These are phyloP conservation scores for Oscheius myriophilus DNA, from an alignment of 2,888 invertebrate genomes.

Conservation along the genomic window DNA sequence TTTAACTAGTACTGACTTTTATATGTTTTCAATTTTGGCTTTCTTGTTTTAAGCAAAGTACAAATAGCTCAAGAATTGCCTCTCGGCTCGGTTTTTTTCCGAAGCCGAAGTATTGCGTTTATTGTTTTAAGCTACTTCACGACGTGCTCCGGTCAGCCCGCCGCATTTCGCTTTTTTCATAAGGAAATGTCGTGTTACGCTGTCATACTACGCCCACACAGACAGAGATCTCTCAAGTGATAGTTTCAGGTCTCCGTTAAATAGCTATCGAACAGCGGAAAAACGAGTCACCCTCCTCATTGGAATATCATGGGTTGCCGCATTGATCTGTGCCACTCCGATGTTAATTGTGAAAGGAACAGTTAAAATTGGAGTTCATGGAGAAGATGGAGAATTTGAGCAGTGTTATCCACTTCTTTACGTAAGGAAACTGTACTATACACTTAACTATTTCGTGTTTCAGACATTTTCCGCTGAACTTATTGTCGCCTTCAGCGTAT, in stretches of 20 bases:
- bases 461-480: slow-evolving; percentile 43
- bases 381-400: slow-evolving; percentile 36
- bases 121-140: background rate
- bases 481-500: slow-evolving; percentile 55
- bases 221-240: background rate
- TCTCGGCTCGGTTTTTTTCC: background rate
- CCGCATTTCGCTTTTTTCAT: too few relatives aligned
- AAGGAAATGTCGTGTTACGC: too few relatives aligned
- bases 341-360: slow-evolving; percentile 54
- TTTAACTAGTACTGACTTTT: too few relatives aligned
- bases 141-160: too few relatives aligned
- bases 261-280: slow-evolving; percentile 57
- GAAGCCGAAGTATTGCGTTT: background rate
- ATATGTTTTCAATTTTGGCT: too few relatives aligned
- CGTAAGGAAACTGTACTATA: too few relatives aligned
- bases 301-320: slow-evolving; percentile 52
- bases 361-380: slow-evolving; percentile 36
- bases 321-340: slow-evolving; percentile 57
- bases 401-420: slow-evolving; percentile 58
- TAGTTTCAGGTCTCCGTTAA: slow-evolving; percentile 59
- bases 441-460: slow-evolving; percentile 4
- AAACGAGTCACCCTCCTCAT: slow-evolving; percentile 57
- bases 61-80: too few relatives aligned
- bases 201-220: background rate
- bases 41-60: too few relatives aligned